Percentiles rank a stretch among this genome's conserved stretches.
phyloP scores from a whole-genome alignment of 1,140 invertebrate species.

The Teleopsis dalmanni region DNA sequence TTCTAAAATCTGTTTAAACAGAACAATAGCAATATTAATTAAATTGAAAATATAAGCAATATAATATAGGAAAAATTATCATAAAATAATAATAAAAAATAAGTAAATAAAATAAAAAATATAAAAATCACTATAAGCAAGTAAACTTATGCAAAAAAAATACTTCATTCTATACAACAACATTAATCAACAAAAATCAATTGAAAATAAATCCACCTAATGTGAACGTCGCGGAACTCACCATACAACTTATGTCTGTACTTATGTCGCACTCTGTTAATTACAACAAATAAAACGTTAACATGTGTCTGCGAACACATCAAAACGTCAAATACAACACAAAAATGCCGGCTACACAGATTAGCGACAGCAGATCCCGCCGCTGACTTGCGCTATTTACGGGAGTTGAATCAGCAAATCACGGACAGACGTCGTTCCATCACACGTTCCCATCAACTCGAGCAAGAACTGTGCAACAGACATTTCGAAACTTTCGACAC shows the following conservation, averaged over 20 bases:
- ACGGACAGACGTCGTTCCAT: constrained; percentile 36
- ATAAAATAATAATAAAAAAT: constrained; percentile 4
- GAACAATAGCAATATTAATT: constrained; percentile 40
- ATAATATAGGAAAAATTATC: constrained; percentile 4
- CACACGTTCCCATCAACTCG: constrained; percentile 45
- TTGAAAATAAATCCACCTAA: constrained; percentile 4
- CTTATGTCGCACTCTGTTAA: too few species aligned
- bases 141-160: constrained; percentile 6
- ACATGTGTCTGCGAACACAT: neutral
- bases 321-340: constrained; percentile 1
- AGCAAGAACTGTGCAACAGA: constrained; percentile 49
- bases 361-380: constrained; percentile 12
- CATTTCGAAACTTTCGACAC: constrained; percentile 58
- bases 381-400: constrained; percentile 33
- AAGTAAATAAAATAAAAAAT: constrained; percentile 9
- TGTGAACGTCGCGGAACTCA: too few species aligned
- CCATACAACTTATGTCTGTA: too few species aligned
- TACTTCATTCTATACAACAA: constrained; percentile 14
- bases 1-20: constrained; percentile 16
- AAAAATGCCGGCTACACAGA: constrained; percentile 1
- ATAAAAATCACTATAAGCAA: constrained; percentile 1
- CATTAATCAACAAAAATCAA: neutral
- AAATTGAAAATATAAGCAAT: constrained; percentile 41
- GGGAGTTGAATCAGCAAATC: constrained; percentile 44
- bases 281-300: neutral